A percentile compares a stretch with the other conserved stretches of the same genome.
Evolutionary conservation across 1,140 invertebrate species (phyloP).

Genomic region (Neodiprion virginianus): DNA sequence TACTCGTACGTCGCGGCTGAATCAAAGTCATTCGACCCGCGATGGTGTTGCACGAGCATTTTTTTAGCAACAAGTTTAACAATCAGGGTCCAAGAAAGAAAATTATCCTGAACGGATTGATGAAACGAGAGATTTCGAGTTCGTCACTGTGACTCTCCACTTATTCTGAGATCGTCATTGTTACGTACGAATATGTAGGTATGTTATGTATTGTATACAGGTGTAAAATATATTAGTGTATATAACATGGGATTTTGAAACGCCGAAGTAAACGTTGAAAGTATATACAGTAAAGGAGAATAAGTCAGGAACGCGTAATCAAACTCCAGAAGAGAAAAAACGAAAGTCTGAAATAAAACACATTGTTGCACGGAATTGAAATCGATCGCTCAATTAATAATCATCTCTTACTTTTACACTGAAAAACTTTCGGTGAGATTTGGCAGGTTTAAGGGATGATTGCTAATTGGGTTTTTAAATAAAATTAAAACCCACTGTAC

Average conservation of each 20-base stretch:
- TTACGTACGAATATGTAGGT: too few species aligned
- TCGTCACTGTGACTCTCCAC: too few species aligned
- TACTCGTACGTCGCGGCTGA: not conserved
- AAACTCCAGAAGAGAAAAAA: not conserved
- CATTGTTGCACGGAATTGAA: not conserved
- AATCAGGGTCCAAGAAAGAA: too few species aligned
- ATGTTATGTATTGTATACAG: too few species aligned
- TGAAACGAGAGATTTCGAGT: too few species aligned
- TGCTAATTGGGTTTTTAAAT: too few species aligned
- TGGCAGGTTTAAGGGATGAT: too few species aligned
- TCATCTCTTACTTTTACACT: not conserved
- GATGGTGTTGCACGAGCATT: not conserved
- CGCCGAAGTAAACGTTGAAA: slow-evolving; percentile 17
- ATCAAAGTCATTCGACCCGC: not conserved
- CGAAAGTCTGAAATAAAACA: not conserved
- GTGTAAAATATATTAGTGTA: too few species aligned
- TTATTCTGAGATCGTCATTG: too few species aligned
- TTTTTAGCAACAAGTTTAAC: not conserved
- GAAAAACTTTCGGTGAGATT: too few species aligned
- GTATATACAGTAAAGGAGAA: slow-evolving; percentile 23
- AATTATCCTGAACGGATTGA: too few species aligned
- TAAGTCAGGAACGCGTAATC: slow-evolving; percentile 10
- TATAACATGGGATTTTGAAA: not conserved
- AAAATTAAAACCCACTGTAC: too few species aligned
- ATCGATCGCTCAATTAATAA: not conserved